phyloP scores from a whole-genome alignment of 2,797 vertebrate genomes.

The Anas flavirostris region DNA sequence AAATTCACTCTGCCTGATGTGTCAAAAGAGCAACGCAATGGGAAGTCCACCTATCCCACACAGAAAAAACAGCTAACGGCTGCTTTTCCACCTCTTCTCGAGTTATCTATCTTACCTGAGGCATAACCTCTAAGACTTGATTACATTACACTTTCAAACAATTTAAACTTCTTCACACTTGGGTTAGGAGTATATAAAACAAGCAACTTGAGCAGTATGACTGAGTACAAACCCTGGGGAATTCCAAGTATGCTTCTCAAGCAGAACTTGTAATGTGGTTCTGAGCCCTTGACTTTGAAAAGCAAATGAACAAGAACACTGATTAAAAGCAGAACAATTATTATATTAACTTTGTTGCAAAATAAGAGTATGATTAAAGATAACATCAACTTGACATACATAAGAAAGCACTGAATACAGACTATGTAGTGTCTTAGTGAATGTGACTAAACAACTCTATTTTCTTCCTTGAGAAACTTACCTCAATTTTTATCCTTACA shows the following conservation, averaged over 20 bases:
- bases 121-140: background rate
- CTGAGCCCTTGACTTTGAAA: conserved; percentile 21
- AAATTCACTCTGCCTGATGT: background rate
- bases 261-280: background rate
- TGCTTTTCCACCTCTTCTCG: background rate
- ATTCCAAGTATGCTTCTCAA: background rate
- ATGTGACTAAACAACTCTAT: background rate
- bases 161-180: background rate
- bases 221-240: background rate
- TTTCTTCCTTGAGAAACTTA: background rate
- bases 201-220: background rate
- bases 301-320: background rate
- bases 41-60: background rate
- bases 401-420: background rate
- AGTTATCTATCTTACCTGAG: background rate
- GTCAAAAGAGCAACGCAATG: background rate
- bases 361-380: background rate
- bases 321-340: conserved; percentile 6
- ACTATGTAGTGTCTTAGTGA: background rate
- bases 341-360: background rate
- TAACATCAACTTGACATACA: background rate
- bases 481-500: background rate
- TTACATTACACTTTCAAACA: background rate
- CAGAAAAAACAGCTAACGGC: background rate
- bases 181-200: background rate